Evolutionary conservation across 2,888 invertebrate genomes (phyloP), one percentile per base, ranked within the genome.

Genomic region (Pogonocherus hispidulus): DNA sequence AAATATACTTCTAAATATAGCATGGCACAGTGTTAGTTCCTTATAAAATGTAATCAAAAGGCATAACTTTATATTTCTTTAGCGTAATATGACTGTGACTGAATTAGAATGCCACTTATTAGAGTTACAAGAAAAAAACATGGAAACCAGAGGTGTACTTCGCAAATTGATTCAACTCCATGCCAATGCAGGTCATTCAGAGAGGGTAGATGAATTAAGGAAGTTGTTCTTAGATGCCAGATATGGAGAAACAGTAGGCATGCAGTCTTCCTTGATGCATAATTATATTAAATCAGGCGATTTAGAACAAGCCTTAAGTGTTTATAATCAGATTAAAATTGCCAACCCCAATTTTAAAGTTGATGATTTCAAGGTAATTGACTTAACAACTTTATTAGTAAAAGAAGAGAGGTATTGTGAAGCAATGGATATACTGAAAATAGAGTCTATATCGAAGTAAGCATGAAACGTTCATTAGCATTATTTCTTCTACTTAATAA

Each of bases 141-240:
- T 92, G 87, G 91, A 92, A 84, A 88, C 89, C 0, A 87, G 92
- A 3, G 92, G 92, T 0, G 88, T 91, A 0, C 78, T 93, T 2
- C 85, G 93, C 4, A 89, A 88, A 66, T 79, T 93, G 4, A 83
- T 93, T 0, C 90, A 90, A 71, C 77, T 86, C 35, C 87, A 90
- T 72, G 89, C 90, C 51, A 87, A 87, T 18, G 85, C 87, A 0
- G 89, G 89, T 0, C 88, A 91, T 73, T 73, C 89, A 3, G 70
- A 87, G 0, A 87, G 89, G 1, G 91, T 90, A 0, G 80, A 87
- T 18, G 87, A 90, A 71, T 83, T 74, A n/a, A 51, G 67, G 37
- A 47, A 67, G n/a, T 49, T 65, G 22, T 74, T 74, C 63, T 27
- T 59, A 47, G 56, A 66, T 20, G 64, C 67, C 8, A 78, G 77